A percentile compares a stretch with the other conserved stretches of the same genome.
Evolutionary conservation across 2,113 vertebrate species (phyloP).

Genomic region (Nerophis ophidion): DNA sequence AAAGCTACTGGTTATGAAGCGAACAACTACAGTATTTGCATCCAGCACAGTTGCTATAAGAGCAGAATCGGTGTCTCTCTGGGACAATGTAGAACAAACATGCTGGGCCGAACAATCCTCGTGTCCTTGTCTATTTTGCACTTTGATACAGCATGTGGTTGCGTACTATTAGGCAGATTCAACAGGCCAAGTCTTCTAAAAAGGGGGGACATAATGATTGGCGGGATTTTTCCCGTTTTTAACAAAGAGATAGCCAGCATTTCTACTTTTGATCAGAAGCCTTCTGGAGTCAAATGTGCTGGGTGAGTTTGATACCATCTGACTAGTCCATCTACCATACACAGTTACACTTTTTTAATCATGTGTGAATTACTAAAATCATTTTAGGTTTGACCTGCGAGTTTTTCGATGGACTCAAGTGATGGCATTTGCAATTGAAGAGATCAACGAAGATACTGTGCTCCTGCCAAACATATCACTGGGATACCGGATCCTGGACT

Average conservation of each 20-base stretch:
- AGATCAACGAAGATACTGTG: slow-evolving; percentile 64
- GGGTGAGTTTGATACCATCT: slow-evolving; percentile 50
- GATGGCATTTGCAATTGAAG: slow-evolving; percentile 73
- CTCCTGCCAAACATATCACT: slow-evolving; percentile 69
- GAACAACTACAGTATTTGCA: not conserved
- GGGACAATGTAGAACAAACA: slow-evolving; percentile 22
- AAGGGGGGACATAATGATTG: slow-evolving; percentile 69
- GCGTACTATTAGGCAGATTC: slow-evolving; percentile 53
- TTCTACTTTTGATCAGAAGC: slow-evolving; percentile 43
- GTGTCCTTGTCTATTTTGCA: slow-evolving; percentile 26
- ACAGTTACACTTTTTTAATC: not conserved
- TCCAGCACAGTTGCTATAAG: slow-evolving; percentile 18
- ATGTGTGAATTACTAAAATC: not conserved
- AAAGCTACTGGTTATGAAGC: slow-evolving; percentile 6
- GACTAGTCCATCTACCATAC: not conserved
- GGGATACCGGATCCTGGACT: slow-evolving; percentile 71
- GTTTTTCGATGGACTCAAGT: slow-evolving; percentile 70
- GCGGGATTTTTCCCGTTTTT: slow-evolving; percentile 72
- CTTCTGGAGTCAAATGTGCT: slow-evolving; percentile 44
- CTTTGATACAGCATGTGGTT: slow-evolving; percentile 35
- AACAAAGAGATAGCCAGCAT: slow-evolving; percentile 60
- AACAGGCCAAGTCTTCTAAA: slow-evolving; percentile 57
- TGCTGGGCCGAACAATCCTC: slow-evolving; percentile 24
- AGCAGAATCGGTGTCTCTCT: slow-evolving; percentile 2
- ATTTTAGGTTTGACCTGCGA: slow-evolving; percentile 67